Percentiles rank a stretch among this genome's conserved stretches.
phyloP scores from a whole-genome alignment of 1,140 invertebrate species.

The Gryllus bimaculatus region DNA sequence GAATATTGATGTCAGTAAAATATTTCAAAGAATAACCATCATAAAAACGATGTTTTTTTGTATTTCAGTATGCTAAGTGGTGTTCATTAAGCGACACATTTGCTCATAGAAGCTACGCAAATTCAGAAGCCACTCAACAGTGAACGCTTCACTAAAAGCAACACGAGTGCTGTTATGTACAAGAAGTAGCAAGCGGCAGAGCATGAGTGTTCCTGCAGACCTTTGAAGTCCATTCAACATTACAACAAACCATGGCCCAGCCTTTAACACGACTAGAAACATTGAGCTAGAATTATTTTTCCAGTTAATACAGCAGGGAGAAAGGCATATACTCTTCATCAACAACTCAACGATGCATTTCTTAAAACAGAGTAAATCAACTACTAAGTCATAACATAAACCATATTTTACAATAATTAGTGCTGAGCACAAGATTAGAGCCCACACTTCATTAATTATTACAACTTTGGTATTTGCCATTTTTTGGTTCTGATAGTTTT shows the following conservation, averaged over 20 bases:
- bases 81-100: too few relatives aligned
- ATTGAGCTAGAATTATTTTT: background rate
- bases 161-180: background rate
- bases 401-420: background rate
- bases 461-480: background rate
- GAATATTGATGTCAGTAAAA: too few relatives aligned
- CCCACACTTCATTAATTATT: background rate
- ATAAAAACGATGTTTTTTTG: too few relatives aligned
- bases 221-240: background rate
- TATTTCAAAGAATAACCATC: too few relatives aligned
- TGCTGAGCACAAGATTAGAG: background rate
- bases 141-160: background rate
- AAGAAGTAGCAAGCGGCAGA: background rate
- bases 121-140: background rate
- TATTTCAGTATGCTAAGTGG: too few relatives aligned
- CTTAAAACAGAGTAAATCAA: background rate
- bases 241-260: background rate
- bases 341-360: background rate
- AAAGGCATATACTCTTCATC: background rate
- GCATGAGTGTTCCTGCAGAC: background rate
- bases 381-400: background rate
- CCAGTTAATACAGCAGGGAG: background rate
- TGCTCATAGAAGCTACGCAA: background rate
- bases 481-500: background rate
- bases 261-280: background rate